These are phyloP conservation scores for Adelphocoris suturalis DNA, from an alignment of 2,888 invertebrate species.

Conservation along the genomic window DNA sequence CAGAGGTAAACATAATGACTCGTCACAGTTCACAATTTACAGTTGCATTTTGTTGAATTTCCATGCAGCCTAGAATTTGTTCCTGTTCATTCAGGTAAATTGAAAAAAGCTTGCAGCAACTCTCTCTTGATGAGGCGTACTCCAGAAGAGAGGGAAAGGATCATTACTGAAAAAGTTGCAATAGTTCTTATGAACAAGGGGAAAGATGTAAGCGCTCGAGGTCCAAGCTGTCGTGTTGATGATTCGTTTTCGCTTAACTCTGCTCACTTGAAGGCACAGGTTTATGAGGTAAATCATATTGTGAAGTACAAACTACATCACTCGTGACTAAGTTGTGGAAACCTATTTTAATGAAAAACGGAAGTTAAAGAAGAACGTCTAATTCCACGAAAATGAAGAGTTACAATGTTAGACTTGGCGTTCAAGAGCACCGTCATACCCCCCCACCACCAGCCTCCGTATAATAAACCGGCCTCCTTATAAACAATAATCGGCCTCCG, in stretches of 20 bases:
- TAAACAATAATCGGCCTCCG: no score
- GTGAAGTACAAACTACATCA: no score
- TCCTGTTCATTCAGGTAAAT: neutral
- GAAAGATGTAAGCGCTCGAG: neutral
- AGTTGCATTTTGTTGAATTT: neutral
- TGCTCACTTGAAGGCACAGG: conserved; percentile 3
- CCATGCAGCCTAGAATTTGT: no score
- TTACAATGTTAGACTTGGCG: no score
- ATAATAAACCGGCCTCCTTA: no score
- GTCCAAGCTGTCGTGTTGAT: neutral
- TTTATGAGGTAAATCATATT: neutral
- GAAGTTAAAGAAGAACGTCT: no score
- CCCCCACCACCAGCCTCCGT: no score
- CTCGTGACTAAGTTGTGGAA: no score
- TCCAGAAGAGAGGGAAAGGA: conserved; percentile 78
- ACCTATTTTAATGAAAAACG: no score
- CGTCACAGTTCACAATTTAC: neutral
- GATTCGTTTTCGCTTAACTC: neutral
- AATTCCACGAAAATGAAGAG: no score
- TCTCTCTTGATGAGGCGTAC: conserved; percentile 78
- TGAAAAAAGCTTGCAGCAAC: conserved; percentile 34
- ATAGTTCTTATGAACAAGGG: conserved; percentile 78
- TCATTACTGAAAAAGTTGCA: conserved; percentile 79
- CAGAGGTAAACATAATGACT: neutral
- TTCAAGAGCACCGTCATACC: no score